Percentiles rank a stretch among this genome's conserved stretches.
phyloP scores from a whole-genome alignment of 1,140 invertebrate species.

The Drosophila lacteicornis region DNA sequence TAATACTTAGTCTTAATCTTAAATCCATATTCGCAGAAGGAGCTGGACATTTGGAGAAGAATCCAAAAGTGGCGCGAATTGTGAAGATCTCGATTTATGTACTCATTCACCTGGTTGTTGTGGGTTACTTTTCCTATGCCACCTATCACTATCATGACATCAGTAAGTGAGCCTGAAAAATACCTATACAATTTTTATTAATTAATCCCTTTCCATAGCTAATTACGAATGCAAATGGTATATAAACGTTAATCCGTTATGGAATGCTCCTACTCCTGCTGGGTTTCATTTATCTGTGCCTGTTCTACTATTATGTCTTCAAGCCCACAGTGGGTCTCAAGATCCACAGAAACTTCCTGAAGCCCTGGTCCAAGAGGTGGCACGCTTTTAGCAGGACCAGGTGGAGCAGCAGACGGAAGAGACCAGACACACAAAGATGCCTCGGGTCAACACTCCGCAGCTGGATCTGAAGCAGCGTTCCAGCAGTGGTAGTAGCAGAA shows the following conservation, averaged over 20 bases:
- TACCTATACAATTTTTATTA: too few relatives aligned
- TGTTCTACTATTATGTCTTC: slow-evolving; percentile 89
- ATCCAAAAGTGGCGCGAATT: slow-evolving; percentile 34
- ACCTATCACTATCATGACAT: slow-evolving; percentile 74
- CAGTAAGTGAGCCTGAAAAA: slow-evolving; percentile 41
- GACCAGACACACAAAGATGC: too few relatives aligned
- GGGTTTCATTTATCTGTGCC: slow-evolving; percentile 87
- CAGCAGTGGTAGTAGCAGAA: too few relatives aligned
- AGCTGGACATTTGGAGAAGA: slow-evolving; percentile 22
- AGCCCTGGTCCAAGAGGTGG: slow-evolving; percentile 66
- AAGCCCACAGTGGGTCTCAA: slow-evolving; percentile 87
- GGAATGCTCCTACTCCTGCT: slow-evolving; percentile 90
- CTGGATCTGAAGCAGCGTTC: too few relatives aligned
- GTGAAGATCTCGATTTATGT: slow-evolving; percentile 34
- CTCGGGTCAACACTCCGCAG: too few relatives aligned
- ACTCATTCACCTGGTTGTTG: slow-evolving; percentile 50
- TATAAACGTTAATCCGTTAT: slow-evolving; percentile 75
- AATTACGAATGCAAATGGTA: slow-evolving; percentile 36
- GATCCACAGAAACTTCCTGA: slow-evolving; percentile 73
- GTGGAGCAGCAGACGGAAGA: too few relatives aligned
- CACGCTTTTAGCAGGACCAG: slow-evolving; percentile 77
- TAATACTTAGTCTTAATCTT: background rate
- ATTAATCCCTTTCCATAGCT: slow-evolving; percentile 2
- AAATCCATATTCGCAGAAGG: slow-evolving; percentile 7
- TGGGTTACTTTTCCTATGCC: slow-evolving; percentile 74